Conservation (phyloP, 2,113 vertebrate species). For the Chionomys nivalis region DNA sequence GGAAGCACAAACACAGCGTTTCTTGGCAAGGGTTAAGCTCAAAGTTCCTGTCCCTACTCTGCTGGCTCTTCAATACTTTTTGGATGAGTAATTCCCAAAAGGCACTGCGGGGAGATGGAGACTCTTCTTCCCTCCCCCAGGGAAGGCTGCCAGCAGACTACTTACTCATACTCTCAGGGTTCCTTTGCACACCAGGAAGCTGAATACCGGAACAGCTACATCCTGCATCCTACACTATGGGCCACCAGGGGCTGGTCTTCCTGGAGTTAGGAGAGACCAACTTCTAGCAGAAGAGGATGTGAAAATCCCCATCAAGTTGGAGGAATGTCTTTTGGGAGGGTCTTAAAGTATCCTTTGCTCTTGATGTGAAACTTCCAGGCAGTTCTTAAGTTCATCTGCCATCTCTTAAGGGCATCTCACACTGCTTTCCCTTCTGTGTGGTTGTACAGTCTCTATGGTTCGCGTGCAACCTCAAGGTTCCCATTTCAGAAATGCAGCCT, state of each 20-base stretch:
- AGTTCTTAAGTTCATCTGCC: too few species aligned
- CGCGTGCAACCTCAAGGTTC: background rate
- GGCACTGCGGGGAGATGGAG: background rate
- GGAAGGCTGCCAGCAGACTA: conserved; percentile 72
- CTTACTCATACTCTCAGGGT: conserved; percentile 54
- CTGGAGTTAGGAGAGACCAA: conserved; percentile 60
- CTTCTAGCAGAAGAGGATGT: conserved; percentile 46
- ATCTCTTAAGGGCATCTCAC: background rate
- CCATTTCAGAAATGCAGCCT: background rate
- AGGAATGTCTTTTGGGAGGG: conserved; percentile 49
- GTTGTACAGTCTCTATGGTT: background rate
- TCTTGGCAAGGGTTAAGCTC: background rate
- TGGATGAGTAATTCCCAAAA: conserved; percentile 61
- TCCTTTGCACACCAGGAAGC: conserved; percentile 51
- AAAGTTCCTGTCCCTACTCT: background rate
- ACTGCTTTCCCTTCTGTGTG: background rate
- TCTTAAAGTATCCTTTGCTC: background rate
- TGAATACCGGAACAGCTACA: background rate
- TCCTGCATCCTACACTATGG: background rate
- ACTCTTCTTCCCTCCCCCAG: background rate
- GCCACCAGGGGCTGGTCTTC: conserved; percentile 70
- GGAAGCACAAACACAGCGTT: accelerated
- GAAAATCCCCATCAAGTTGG: conserved; percentile 45
- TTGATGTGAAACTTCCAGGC: background rate
- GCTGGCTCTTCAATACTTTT: conserved; percentile 9